Evolutionary conservation across 1,140 invertebrate genomes (phyloP).

Genomic region (Drosophila insularis): DNA sequence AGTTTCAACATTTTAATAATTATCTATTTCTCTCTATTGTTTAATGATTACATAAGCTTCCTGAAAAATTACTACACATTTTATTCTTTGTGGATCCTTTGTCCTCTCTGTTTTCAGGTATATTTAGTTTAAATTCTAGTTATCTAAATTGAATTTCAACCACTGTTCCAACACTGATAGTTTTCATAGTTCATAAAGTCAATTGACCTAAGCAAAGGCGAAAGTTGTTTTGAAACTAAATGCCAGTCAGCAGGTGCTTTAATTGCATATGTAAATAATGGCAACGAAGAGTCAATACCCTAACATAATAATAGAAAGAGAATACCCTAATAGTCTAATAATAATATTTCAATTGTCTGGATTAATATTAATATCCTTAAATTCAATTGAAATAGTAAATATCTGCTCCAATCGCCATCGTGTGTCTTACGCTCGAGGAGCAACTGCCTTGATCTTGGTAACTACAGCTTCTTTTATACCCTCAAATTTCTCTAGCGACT

Average conservation of each 20-base stretch:
- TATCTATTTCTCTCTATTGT: no score
- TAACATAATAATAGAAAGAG: neutral
- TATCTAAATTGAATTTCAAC: neutral
- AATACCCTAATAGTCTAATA: no score
- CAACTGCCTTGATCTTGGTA: neutral
- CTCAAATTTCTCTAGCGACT: no score
- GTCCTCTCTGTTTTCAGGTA: no score
- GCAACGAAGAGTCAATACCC: neutral
- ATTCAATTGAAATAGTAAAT: neutral
- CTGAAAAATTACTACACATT: no score
- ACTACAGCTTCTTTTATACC: no score
- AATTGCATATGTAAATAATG: neutral
- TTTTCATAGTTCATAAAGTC: slow-evolving; percentile 22
- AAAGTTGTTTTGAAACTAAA: slow-evolving; percentile 29
- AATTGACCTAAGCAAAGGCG: slow-evolving; percentile 19
- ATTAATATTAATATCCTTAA: no score
- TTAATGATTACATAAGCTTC: no score
- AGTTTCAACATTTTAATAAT: no score
- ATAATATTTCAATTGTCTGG: no score
- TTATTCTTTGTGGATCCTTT: no score
- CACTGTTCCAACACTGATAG: slow-evolving; percentile 22
- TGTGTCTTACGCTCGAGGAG: neutral
- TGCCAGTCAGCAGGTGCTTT: slow-evolving; percentile 4
- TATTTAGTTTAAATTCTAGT: neutral
- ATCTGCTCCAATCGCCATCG: neutral